These are phyloP conservation scores for Tortrix viridana DNA, from an alignment of 2,888 invertebrate genomes.

Conservation along the genomic window DNA sequence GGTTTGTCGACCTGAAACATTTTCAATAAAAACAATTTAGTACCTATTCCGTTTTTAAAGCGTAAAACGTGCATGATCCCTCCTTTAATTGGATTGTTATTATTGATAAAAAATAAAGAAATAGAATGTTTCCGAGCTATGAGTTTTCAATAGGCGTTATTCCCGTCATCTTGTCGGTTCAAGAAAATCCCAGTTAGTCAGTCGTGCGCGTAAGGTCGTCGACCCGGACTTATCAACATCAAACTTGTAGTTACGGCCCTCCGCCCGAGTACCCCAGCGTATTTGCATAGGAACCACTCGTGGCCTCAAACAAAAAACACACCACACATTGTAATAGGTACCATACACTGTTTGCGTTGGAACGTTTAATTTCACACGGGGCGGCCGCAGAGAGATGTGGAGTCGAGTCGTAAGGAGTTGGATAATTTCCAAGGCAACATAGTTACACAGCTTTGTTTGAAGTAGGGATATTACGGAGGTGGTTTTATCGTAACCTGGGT, in stretches of 20 bases:
- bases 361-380: conserved; percentile 49
- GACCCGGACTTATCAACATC: conserved; percentile 78
- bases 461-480: too few relatives aligned
- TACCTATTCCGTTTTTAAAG: too few relatives aligned
- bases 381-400: conserved; percentile 46
- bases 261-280: conserved; percentile 50
- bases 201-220: conserved; percentile 74
- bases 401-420: conserved; percentile 48
- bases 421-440: conserved; percentile 59
- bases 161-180: conserved; percentile 62
- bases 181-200: conserved; percentile 65
- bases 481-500: too few relatives aligned
- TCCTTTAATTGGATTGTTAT: too few relatives aligned
- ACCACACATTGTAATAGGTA: conserved; percentile 47
- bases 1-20: background rate
- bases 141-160: conserved; percentile 43
- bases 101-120: background rate
- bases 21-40: too few relatives aligned
- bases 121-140: background rate
- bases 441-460: conserved; percentile 57
- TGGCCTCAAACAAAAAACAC: conserved; percentile 48
- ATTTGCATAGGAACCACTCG: conserved; percentile 63
- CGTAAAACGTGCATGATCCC: too few relatives aligned
- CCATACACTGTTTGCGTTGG: conserved; percentile 47
- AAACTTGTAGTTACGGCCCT: conserved; percentile 63